phyloP scores from a whole-genome alignment of 2,797 vertebrate genomes.

The Nasua narica region DNA sequence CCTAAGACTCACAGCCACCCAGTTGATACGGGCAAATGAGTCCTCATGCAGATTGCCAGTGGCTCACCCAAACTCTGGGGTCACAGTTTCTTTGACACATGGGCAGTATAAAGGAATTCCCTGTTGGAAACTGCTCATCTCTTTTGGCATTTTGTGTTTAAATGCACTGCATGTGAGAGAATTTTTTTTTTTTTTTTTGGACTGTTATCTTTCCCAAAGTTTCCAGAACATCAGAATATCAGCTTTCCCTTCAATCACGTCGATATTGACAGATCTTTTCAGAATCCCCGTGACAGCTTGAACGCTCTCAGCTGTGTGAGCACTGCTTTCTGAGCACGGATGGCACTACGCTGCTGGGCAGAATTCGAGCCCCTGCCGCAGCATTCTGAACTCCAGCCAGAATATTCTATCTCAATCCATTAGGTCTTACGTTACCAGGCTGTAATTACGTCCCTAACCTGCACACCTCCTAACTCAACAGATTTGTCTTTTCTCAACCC shows the following conservation, averaged over 20 bases:
- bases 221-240: conserved; percentile 34
- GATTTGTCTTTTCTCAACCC: conserved; percentile 20
- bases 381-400: neutral
- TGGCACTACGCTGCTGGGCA: neutral
- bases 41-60: neutral
- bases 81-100: neutral
- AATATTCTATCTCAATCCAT: conserved; percentile 23
- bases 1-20: neutral
- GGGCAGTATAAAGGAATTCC: neutral
- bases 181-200: conserved; percentile 2
- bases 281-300: neutral
- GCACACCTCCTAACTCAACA: conserved; percentile 26
- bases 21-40: neutral
- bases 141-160: neutral
- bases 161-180: conserved; percentile 7
- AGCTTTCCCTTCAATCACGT: conserved; percentile 28
- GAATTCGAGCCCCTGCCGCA: neutral
- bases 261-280: conserved; percentile 40
- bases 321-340: neutral
- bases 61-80: neutral
- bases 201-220: conserved; percentile 15
- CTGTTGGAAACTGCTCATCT: neutral
- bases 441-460: conserved; percentile 31
- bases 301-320: neutral
- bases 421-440: neutral